phyloP scores from a whole-genome alignment of 1,140 invertebrate species.

The Lucilia sericata region DNA sequence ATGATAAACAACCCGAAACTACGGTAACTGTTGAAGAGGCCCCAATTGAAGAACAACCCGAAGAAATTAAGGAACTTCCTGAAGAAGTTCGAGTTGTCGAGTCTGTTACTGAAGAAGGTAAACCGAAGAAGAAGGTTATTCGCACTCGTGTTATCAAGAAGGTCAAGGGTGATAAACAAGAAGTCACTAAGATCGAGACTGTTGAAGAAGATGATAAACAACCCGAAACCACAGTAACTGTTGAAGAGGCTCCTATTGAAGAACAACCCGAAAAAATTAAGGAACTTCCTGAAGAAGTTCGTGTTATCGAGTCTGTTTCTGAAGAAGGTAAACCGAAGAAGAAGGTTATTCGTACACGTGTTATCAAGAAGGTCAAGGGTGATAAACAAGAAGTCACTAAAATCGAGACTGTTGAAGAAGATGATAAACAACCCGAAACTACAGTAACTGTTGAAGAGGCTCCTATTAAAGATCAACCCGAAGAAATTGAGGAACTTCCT shows the following conservation, averaged over 20 bases:
- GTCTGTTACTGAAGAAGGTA: constrained; percentile 40
- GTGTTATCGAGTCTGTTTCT: constrained; percentile 39
- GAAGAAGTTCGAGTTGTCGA: constrained; percentile 45
- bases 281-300: constrained; percentile 44
- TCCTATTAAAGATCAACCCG: constrained; percentile 39
- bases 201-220: constrained; percentile 47
- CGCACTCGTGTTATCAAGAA: constrained; percentile 45
- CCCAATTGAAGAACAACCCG: constrained; percentile 32
- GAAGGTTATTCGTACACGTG: constrained; percentile 40
- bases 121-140: constrained; percentile 44
- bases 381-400: constrained; percentile 46
- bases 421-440: constrained; percentile 45
- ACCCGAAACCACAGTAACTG: constrained; percentile 43
- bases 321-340: constrained; percentile 46
- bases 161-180: constrained; percentile 46
- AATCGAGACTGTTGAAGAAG: constrained; percentile 45
- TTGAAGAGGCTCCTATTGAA: constrained; percentile 44
- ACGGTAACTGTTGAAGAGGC: constrained; percentile 41
- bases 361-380: constrained; percentile 46
- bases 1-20: constrained; percentile 45
- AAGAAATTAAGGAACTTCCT: constrained; percentile 39
- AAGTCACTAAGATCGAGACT: constrained; percentile 45
- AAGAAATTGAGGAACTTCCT: constrained; percentile 37
- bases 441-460: constrained; percentile 43
- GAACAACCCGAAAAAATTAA: constrained; percentile 31